These are phyloP conservation scores for Tonatia bakeri DNA, from an alignment of 2,113 vertebrate genomes.

Conservation along the genomic window DNA sequence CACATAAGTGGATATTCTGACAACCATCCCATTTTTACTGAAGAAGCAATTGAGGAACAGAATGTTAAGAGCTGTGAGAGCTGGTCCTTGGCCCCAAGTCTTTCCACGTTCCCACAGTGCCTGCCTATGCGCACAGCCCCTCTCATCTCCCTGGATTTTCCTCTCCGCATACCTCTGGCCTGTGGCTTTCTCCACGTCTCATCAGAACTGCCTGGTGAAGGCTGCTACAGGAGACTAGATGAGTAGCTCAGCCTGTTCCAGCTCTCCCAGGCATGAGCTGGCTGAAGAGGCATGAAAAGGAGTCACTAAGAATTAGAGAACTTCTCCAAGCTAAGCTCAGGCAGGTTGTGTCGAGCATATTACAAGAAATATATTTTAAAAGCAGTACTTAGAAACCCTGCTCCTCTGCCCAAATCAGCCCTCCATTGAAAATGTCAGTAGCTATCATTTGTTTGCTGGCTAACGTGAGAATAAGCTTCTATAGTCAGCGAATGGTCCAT, in stretches of 20 bases:
- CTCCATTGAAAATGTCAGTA: conserved; percentile 65
- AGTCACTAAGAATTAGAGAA: conserved; percentile 59
- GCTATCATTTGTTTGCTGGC: conserved; percentile 76
- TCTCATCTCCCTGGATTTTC: too few relatives aligned
- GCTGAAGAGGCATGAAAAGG: conserved; percentile 60
- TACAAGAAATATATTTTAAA: conserved; percentile 79
- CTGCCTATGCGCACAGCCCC: background rate
- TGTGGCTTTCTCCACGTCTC: background rate
- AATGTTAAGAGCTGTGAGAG: background rate
- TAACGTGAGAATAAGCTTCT: conserved; percentile 66
- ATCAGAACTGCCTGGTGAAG: background rate
- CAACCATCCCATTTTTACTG: background rate
- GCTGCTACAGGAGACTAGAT: conserved; percentile 26
- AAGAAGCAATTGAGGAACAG: background rate
- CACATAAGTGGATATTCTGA: background rate
- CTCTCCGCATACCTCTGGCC: background rate
- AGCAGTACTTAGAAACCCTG: conserved; percentile 63
- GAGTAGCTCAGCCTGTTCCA: conserved; percentile 48
- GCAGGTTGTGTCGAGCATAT: conserved; percentile 66
- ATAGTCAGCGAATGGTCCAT: conserved; percentile 60
- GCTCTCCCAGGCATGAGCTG: conserved; percentile 60
- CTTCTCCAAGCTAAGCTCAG: conserved; percentile 73
- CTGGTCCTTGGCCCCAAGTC: background rate
- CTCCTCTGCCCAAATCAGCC: conserved; percentile 71
- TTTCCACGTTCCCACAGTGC: too few relatives aligned